Evolutionary conservation across 2,888 invertebrate species (phyloP), one percentile per base, ranked within the genome.

Genomic region (Lasioglossum zephyrum): DNA sequence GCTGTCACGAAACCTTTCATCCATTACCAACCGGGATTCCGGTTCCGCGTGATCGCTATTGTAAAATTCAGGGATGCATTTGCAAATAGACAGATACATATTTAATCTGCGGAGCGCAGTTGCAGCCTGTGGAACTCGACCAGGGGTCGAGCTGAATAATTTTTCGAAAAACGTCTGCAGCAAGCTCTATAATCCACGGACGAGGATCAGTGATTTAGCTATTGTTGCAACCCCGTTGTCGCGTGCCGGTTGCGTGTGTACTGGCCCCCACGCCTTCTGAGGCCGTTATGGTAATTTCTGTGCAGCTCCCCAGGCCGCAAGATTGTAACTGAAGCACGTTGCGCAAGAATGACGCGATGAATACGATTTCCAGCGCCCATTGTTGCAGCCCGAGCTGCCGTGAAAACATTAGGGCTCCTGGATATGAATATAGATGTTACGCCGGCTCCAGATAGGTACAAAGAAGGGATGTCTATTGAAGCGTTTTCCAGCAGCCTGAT

Each of bases 231-330:
- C 81, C 84, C 82, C 74, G 69, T 73, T 89, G 91, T 90, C 90
- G 90, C 92, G 92, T 92, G 93, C 90, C 92, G 91, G 90, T 85
- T 92, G 89, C 87, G 86, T 90, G 87, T 77, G 53, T 53, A 87
- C 84, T 47, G 49, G 66, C 60, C 81, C 77, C 77, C 57, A 22
- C 69, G n/a, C 81, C 49, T 70, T 75, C 69, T n/a, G 80, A 44
- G 76, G 41, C 72, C 73, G 85, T 90, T 89, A 93, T 93, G 92
- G 88, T 92, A 93, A 93, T 93, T 92, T 91, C 84, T 78, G 82
- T 90, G 86, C 87, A 88, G 79, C 73, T 11, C 36, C 72, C 79
- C 84, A 82, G 26, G 88, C 83, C 86, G 70, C 63, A 77, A 89
- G 89, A 88, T 89, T 87, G 82, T 78, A 87, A 82, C 79, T 79